These are phyloP conservation scores for Casuarius casuarius DNA, from an alignment of 2,113 vertebrate genomes.

Conservation along the genomic window DNA sequence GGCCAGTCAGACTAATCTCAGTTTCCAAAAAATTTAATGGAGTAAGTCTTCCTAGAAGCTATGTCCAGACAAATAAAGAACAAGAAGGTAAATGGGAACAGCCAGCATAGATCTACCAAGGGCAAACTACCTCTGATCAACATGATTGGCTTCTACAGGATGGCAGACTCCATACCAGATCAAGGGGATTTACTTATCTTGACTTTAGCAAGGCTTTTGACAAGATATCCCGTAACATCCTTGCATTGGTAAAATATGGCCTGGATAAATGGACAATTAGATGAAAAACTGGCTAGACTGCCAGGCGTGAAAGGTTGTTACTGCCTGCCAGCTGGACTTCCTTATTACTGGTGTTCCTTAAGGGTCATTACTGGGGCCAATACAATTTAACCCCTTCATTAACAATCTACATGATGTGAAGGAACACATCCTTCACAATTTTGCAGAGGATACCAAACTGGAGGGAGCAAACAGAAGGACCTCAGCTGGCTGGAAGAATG, in stretches of 20 bases:
- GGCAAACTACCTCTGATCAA: background rate
- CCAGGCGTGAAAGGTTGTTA: background rate
- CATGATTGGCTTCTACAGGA: background rate
- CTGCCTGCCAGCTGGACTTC: background rate
- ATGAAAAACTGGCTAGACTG: background rate
- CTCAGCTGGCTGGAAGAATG: background rate
- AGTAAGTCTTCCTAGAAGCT: background rate
- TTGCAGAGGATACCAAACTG: background rate
- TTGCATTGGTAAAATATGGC: background rate
- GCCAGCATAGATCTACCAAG: background rate
- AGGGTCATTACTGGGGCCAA: background rate
- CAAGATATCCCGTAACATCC: background rate
- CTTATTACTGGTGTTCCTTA: background rate
- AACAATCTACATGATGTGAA: background rate
- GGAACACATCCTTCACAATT: background rate
- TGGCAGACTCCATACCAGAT: background rate
- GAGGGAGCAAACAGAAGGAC: background rate
- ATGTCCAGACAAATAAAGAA: background rate
- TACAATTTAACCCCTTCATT: background rate
- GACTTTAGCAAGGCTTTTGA: background rate
- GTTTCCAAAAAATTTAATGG: background rate
- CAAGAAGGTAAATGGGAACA: background rate
- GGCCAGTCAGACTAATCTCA: background rate
- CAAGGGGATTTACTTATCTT: background rate
- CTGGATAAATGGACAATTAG: background rate